Evolutionary conservation across 2,797 vertebrate genomes (phyloP).

Genomic region (Loriculus beryllinus): DNA sequence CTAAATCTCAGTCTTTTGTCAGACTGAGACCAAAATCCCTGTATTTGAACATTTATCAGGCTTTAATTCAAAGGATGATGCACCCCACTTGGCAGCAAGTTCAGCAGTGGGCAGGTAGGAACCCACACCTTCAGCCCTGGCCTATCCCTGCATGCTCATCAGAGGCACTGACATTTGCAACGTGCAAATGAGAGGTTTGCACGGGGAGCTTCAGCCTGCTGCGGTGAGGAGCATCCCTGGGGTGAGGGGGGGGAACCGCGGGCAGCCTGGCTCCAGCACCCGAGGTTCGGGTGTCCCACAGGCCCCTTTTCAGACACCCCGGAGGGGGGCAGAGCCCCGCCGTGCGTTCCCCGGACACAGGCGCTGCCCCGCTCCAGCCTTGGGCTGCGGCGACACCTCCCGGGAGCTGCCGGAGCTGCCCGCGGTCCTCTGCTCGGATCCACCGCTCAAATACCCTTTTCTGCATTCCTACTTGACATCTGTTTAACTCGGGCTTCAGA

Average conservation of each 20-base stretch:
- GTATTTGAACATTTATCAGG: not conserved
- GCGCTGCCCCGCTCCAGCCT: not conserved
- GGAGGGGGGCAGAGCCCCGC: not conserved
- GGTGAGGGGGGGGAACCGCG: no score
- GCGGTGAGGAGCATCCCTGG: fast-evolving
- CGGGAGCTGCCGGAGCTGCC: not conserved
- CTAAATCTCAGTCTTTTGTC: not conserved
- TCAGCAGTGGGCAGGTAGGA: not conserved
- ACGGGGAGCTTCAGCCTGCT: not conserved
- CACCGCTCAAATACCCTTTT: fast-evolving
- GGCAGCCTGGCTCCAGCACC: fast-evolving
- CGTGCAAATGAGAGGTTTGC: fast-evolving
- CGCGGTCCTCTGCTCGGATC: not conserved
- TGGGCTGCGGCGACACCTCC: conserved; percentile 58
- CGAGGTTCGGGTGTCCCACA: fast-evolving
- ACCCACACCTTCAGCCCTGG: not conserved
- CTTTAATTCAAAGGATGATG: not conserved
- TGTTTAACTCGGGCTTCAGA: not conserved
- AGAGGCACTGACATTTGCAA: fast-evolving
- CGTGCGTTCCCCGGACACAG: not conserved
- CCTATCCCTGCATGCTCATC: fast-evolving
- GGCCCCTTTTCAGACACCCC: not conserved
- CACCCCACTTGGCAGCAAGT: not conserved
- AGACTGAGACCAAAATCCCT: not conserved
- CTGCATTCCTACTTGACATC: fast-evolving